These are phyloP conservation scores for Microplitis manilae DNA, from an alignment of 2,888 invertebrate genomes.

Conservation along the genomic window DNA sequence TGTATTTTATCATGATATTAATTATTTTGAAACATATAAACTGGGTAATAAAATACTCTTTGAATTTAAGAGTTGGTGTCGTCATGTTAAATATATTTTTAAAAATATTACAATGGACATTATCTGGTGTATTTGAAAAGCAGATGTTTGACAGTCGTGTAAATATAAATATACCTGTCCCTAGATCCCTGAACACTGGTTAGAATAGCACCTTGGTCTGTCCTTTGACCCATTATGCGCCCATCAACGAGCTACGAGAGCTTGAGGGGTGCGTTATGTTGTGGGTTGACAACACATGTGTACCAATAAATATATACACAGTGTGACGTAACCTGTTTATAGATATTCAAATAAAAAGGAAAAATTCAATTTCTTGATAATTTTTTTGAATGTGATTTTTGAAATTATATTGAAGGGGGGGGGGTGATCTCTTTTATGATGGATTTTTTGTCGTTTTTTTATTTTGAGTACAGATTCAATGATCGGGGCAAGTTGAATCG, in stretches of 20 bases:
- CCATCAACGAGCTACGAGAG: constrained; percentile 52
- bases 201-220: constrained; percentile 28
- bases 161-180: constrained; percentile 62
- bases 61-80: background rate
- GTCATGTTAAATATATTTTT: background rate
- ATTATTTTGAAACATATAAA: no score
- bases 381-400: no score
- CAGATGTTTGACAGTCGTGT: constrained; percentile 61
- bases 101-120: constrained; percentile 5
- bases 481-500: no score
- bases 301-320: background rate
- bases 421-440: no score
- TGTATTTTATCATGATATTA: no score
- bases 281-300: background rate
- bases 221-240: constrained; percentile 57
- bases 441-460: no score
- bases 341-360: no score
- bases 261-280: background rate
- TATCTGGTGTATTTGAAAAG: constrained; percentile 21
- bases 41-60: background rate
- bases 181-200: constrained; percentile 32
- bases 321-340: no score
- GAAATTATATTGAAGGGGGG: no score
- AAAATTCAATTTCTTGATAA: no score
- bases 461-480: no score